phyloP scores from a whole-genome alignment of 2,888 invertebrate species.

The Baronia brevicornis region DNA sequence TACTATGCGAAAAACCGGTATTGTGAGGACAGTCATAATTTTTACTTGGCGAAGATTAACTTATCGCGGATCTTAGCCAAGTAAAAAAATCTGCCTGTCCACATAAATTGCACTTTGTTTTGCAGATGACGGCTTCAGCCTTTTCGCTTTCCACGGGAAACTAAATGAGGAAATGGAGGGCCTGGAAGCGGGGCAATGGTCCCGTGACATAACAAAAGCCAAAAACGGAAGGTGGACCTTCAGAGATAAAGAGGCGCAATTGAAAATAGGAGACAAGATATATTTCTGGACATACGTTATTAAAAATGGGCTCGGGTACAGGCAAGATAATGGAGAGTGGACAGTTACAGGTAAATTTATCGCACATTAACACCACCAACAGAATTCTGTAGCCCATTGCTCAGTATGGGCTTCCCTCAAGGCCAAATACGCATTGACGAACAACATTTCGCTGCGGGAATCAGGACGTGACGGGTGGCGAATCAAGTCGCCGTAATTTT shows the following conservation, averaged over 20 bases:
- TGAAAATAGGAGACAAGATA: slow-evolving; percentile 80
- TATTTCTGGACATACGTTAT: slow-evolving; percentile 86
- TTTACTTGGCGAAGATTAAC: neutral
- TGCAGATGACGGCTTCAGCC: slow-evolving; percentile 76
- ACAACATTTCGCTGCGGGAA: too few relatives aligned
- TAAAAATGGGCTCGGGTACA: slow-evolving; percentile 80
- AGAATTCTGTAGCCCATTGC: too few relatives aligned
- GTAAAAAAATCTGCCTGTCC: neutral
- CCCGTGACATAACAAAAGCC: slow-evolving; percentile 77
- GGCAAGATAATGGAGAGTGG: slow-evolving; percentile 78
- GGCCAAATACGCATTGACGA: too few relatives aligned
- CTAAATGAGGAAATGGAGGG: slow-evolving; percentile 83
- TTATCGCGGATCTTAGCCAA: neutral
- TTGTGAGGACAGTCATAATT: too few relatives aligned
- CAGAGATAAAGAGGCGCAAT: slow-evolving; percentile 68
- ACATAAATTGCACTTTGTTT: slow-evolving; percentile 8
- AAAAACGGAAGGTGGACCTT: slow-evolving; percentile 81
- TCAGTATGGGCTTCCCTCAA: too few relatives aligned
- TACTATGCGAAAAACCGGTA: too few relatives aligned
- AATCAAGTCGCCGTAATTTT: too few relatives aligned
- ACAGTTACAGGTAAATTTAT: slow-evolving; percentile 60
- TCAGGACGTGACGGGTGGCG: too few relatives aligned
- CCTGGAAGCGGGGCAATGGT: slow-evolving; percentile 80
- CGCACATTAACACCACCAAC: neutral
- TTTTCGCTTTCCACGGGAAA: slow-evolving; percentile 75